Evolutionary conservation across 2,888 invertebrate species (phyloP).

Genomic region (Drosophila prostipennis): DNA sequence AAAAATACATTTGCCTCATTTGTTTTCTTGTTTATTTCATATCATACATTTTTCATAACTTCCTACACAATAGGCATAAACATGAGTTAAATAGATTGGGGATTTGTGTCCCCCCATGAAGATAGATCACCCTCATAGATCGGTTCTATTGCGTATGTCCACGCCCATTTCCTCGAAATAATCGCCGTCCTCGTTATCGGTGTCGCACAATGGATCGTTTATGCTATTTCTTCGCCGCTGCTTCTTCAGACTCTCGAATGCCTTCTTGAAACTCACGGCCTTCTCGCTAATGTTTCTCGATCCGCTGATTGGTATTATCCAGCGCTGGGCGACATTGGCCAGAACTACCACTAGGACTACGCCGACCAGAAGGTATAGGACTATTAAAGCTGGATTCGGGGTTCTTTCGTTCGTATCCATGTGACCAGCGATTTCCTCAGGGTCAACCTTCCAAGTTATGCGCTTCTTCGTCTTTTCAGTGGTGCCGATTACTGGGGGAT

Average conservation of each 20-base stretch:
- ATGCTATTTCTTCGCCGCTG: background rate
- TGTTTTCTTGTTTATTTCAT: background rate
- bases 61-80: constrained; percentile 20
- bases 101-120: background rate
- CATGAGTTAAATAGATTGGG: background rate
- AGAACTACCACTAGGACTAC: constrained; percentile 41
- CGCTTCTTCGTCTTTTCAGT: constrained; percentile 8
- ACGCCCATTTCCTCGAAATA: constrained; percentile 55
- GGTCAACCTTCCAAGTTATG: constrained; percentile 47
- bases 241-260: constrained; percentile 34
- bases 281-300: constrained; percentile 28
- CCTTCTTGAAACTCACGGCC: constrained; percentile 49
- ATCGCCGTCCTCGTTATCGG: constrained; percentile 38
- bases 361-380: constrained; percentile 45
- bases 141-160: constrained; percentile 44
- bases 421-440: constrained; percentile 41
- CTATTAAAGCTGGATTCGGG: constrained; percentile 30
- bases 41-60: background rate
- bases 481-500: background rate
- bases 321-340: constrained; percentile 46
- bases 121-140: constrained; percentile 19
- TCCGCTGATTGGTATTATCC: constrained; percentile 24
- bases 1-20: background rate
- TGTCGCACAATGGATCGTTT: constrained; percentile 28
- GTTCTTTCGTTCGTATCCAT: constrained; percentile 6